phyloP scores from a whole-genome alignment of 2,888 invertebrate species.

The Agonopterix arenella region DNA sequence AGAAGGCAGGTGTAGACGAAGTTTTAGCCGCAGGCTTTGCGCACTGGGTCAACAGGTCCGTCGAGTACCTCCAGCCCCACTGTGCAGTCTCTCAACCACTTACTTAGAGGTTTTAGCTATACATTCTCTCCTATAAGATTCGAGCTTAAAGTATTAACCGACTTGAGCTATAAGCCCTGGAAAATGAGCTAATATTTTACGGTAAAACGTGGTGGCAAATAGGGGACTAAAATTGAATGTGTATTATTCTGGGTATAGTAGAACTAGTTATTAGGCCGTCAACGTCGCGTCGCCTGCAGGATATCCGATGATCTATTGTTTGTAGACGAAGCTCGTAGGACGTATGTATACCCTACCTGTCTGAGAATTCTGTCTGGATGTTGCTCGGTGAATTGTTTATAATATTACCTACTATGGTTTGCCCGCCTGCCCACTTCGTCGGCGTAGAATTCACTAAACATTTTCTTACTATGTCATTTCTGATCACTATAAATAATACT shows the following conservation, averaged over 20 bases:
- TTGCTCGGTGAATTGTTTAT: constrained; percentile 4
- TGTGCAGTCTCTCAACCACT: constrained; percentile 59
- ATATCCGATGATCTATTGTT: constrained; percentile 64
- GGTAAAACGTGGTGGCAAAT: no score
- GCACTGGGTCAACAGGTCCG: constrained; percentile 67
- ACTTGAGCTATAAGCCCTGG: background rate
- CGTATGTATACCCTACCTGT: constrained; percentile 35
- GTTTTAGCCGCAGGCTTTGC: constrained; percentile 54
- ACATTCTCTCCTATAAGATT: background rate
- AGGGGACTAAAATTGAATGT: background rate
- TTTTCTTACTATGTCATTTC: no score
- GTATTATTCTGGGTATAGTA: constrained; percentile 21
- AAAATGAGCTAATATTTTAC: constrained; percentile 2
- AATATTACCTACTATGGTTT: background rate
- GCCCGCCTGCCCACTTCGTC: no score
- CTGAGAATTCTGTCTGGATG: constrained; percentile 51
- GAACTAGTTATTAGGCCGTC: constrained; percentile 49
- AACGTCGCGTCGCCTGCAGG: constrained; percentile 53
- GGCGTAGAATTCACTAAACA: no score
- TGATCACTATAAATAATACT: no score
- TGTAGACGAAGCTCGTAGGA: constrained; percentile 20
- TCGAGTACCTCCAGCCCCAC: constrained; percentile 46
- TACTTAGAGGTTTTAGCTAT: constrained; percentile 41
- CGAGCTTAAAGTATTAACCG: background rate
- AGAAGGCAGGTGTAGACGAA: constrained; percentile 46